Conservation (phyloP, 2,797 vertebrate genomes). For the Brachyrhaphis roseni region DNA sequence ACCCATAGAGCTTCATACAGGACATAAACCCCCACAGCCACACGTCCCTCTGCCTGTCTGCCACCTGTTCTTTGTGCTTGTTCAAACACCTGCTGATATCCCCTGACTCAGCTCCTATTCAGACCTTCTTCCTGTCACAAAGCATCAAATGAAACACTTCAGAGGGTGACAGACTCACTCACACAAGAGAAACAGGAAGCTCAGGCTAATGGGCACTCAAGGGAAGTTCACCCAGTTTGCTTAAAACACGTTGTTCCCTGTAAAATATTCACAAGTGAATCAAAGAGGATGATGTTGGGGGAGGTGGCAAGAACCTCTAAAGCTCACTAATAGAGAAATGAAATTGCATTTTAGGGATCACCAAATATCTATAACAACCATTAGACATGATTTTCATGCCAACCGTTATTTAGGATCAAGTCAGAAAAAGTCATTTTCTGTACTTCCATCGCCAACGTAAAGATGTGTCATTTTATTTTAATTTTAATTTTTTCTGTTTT, state of each 20-base stretch:
- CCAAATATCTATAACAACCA: neutral
- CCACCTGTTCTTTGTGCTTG: slow-evolving; percentile 61
- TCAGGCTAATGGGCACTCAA: neutral
- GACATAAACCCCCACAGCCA: slow-evolving; percentile 3
- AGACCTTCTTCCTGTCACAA: slow-evolving; percentile 15
- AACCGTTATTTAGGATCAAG: neutral
- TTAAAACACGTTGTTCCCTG: neutral
- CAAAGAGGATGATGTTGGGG: neutral
- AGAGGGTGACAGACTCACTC: slow-evolving; percentile 9
- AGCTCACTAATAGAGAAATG: neutral
- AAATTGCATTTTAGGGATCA: neutral
- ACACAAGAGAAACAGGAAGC: slow-evolving; percentile 2
- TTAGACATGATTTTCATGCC: neutral
- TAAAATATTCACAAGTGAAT: neutral
- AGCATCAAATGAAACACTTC: slow-evolving; percentile 13
- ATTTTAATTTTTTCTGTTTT: neutral
- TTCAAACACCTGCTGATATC: slow-evolving; percentile 50
- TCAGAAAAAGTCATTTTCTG: neutral
- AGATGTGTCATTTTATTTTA: neutral
- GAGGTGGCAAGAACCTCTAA: neutral
- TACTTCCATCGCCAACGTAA: neutral
- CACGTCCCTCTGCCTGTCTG: slow-evolving; percentile 18
- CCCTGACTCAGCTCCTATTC: slow-evolving; percentile 17
- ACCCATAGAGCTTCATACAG: neutral
- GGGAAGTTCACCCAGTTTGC: neutral